Evolutionary conservation across 2,113 vertebrate species (phyloP), one percentile per base, ranked within the genome.

Genomic region (Scophthalmus maximus): DNA sequence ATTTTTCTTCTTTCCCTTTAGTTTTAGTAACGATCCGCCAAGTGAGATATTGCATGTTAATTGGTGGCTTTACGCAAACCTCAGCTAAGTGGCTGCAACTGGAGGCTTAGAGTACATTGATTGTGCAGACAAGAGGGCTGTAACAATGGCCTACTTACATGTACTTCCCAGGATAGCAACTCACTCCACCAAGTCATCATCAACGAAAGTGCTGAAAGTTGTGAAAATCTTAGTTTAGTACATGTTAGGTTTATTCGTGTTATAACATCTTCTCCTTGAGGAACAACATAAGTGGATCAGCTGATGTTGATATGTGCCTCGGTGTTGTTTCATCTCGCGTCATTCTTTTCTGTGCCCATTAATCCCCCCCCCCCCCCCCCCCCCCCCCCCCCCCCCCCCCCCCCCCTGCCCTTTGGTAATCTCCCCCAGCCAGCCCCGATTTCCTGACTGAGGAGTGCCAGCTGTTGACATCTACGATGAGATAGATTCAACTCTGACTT

Each of bases 321-420:
- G 44, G 10, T 57, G 27, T 51, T 36, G 34, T 51, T 70, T 68
- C 18, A 42, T 71, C 60, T 42, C 63, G 53, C 53, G 36, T 60
- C 46, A 63, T 29, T 52, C 55, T 77, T 79, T 68, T 59, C 60
- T 25, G 30, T 65, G 69, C 67, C 76, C 64, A 65, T 83, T 83
- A 82, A 86, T 88, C 84, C 77, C 68, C 65, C 75, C 10, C 25
- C 88, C 80, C 51, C 83, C 85, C 65, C 75, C 10, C 25, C 88
- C 80, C 51, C 83, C 85, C 65, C 75, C 10, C 25, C 88, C 80
- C 51, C 83, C 85, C 84, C 77, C 68, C n/a, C n/a, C n/a, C n/a
- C n/a, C n/a, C 65, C 75, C 10, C 25, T 89, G 82, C 51, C 83
- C 85, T 88, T 88, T 79, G 40, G 27, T 85, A 88, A 89, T 86